A percentile compares a stretch with the other conserved stretches of the same genome.
Evolutionary conservation across 2,113 vertebrate species (phyloP).

Genomic region (Neomonachus schauinslandi): DNA sequence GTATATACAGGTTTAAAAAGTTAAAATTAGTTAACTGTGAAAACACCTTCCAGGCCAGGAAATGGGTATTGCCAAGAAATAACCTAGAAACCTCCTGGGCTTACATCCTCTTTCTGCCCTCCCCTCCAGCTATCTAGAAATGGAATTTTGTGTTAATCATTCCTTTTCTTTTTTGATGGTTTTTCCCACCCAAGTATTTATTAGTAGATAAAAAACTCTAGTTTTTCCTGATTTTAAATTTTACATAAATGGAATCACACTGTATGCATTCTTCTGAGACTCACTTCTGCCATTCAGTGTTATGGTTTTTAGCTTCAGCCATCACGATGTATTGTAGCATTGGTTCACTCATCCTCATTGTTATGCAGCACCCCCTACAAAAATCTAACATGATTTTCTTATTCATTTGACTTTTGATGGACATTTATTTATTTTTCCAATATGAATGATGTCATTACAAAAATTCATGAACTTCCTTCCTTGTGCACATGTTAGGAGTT

Average conservation of each 20-base stretch:
- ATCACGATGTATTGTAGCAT: too few relatives aligned
- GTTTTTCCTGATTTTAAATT: not conserved
- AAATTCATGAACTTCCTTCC: not conserved
- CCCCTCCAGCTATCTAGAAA: not conserved
- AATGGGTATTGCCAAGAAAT: not conserved
- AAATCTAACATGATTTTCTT: not conserved
- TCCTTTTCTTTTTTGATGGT: not conserved
- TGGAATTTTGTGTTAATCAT: not conserved
- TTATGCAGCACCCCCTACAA: not conserved
- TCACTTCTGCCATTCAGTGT: not conserved
- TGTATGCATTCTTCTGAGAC: not conserved
- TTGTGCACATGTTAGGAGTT: not conserved
- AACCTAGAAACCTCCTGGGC: accelerated
- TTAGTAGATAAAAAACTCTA: not conserved
- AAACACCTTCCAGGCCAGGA: not conserved
- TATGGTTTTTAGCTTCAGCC: not conserved
- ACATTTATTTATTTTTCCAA: not conserved
- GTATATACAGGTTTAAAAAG: not conserved
- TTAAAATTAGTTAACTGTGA: not conserved
- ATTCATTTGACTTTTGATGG: not conserved
- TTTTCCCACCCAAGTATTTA: not conserved
- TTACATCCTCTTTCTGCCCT: not conserved
- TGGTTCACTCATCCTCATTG: not conserved
- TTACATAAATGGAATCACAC: not conserved
- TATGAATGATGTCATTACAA: not conserved